Percentiles rank a stretch among this genome's conserved stretches.
These are phyloP conservation scores for Yponomeuta sedellus DNA, from an alignment of 2,888 invertebrate species.

Conservation along the genomic window DNA sequence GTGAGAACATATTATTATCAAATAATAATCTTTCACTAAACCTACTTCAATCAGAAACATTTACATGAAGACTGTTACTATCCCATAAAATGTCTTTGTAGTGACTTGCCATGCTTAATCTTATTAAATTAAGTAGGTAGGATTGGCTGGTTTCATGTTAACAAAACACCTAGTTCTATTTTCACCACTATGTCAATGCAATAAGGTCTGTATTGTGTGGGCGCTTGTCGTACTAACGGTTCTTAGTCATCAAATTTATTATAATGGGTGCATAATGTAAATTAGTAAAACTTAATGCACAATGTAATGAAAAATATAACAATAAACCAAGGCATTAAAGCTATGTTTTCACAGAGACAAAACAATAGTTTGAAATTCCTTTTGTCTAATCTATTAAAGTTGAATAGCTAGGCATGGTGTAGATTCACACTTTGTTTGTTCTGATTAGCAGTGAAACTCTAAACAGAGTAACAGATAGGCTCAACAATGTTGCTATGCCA, in stretches of 20 bases:
- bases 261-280: not conserved
- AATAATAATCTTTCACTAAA: too few relatives aligned
- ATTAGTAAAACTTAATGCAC: not conserved
- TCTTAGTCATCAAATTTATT: not conserved
- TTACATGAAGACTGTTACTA: too few relatives aligned
- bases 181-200: not conserved
- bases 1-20: too few relatives aligned
- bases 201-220: not conserved
- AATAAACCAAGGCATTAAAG: not conserved
- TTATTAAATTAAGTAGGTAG: too few relatives aligned
- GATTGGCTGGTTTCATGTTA: too few relatives aligned
- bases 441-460: not conserved
- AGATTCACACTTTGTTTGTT: not conserved
- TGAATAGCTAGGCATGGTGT: not conserved
- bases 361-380: slow-evolving; percentile 1
- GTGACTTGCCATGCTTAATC: too few relatives aligned
- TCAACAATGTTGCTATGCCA: not conserved
- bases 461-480: not conserved
- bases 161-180: not conserved
- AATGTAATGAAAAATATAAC: not conserved
- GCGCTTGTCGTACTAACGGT: not conserved
- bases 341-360: slow-evolving; percentile 1
- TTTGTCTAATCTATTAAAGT: slow-evolving; percentile 2
- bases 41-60: too few relatives aligned
- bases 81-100: too few relatives aligned